Conservation (phyloP, 2,113 vertebrate species). For the Jacana jacana region DNA sequence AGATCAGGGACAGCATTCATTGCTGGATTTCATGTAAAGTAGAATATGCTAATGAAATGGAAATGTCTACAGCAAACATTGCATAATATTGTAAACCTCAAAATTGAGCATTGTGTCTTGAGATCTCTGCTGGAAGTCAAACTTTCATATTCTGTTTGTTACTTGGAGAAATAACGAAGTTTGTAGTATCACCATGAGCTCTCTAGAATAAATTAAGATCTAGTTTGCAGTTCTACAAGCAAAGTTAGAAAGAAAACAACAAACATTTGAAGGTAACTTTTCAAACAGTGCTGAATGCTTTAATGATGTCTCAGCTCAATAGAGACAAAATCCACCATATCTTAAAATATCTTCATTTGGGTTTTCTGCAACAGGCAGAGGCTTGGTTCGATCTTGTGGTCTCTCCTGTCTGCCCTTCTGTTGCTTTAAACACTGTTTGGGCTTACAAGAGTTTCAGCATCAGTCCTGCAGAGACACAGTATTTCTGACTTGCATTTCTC, state of each 20-base stretch:
- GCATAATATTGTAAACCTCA: slow-evolving; percentile 64
- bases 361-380: neutral
- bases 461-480: neutral
- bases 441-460: neutral
- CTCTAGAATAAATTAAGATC: neutral
- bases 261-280: neutral
- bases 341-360: neutral
- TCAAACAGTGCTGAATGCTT: neutral
- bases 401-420: accelerated
- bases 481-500: neutral
- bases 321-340: neutral
- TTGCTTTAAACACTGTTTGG: neutral
- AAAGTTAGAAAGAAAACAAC: neutral
- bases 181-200: neutral
- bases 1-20: slow-evolving; percentile 72
- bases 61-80: slow-evolving; percentile 77
- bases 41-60: slow-evolving; percentile 79
- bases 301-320: neutral
- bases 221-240: neutral
- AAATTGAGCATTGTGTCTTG: slow-evolving; percentile 60
- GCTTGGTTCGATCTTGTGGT: neutral
- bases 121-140: slow-evolving; percentile 46
- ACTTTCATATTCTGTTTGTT: neutral
- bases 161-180: neutral
- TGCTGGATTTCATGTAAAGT: slow-evolving; percentile 63